Base-by-base conservation (phyloP, 2,797 vertebrate species). In the Pangasius djambal region DNA sequence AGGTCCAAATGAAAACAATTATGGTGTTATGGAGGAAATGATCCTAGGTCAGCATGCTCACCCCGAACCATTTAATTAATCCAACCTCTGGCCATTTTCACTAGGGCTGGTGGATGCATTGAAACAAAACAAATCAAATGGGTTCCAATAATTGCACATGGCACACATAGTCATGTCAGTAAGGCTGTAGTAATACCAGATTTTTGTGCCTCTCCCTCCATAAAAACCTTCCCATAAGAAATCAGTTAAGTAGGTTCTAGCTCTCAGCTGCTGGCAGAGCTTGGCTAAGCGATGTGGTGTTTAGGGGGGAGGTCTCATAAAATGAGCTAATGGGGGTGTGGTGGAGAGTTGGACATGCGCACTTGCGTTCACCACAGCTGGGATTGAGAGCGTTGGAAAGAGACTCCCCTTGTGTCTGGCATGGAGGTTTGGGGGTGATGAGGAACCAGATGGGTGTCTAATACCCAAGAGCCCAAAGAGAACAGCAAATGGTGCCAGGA, bases 231-330 rank as follows among this genome's bases (percentile, higher is more conserved):
- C 86, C 96, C 96, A 75, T 92, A 96, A 96, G 95, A 97, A 96
- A 96, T 96, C 95, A 96, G 94, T 96, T 96, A 96, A 96, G 96
- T 95, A 96, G 96, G 96, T 95, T 92, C 93, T 93, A 93, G 95
- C 92, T 95, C 94, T 57, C 82, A 91, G 87, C 87, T 77, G 87
- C 95, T 95, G 95, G 95, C 94, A 93, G 94, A 94, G 93, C 75
- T 69, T 79, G 83, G 75, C 88, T 87, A 87, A 44, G 83, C 81
- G 85, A 85, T 72, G 55, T 4, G 92, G 92, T 61, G 87, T 87
- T 86, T 83, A 34, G 86, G 75, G 69, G 63, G 81, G 77, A 77
- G 83, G 85, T 13, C 82, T 94, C 94, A 92, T 86, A 86, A 91
- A 89, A 86, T 89, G 88, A 89, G 89, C 88, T 92, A 91, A 92